Percentiles rank a stretch among this genome's conserved stretches.
Conservation (phyloP, 1,140 invertebrate genomes). For the Apis cerana region DNA sequence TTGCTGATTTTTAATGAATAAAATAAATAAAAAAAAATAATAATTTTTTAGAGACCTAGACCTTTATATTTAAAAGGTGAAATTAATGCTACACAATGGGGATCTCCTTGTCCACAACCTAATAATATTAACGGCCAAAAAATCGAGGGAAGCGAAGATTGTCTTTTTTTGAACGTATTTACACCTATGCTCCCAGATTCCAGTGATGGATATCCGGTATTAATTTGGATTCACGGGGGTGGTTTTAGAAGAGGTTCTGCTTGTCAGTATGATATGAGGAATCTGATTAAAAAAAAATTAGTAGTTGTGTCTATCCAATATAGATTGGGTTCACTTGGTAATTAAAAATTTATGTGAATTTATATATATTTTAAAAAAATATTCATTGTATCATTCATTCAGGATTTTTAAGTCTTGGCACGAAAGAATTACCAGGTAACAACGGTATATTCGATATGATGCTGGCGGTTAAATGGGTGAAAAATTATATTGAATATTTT, state of each 20-base stretch:
- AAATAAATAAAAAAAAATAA: conserved; percentile 18
- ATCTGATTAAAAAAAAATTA: conserved; percentile 84
- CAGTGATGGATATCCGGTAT: conserved; percentile 82
- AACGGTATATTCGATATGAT: conserved; percentile 87
- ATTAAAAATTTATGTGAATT: background rate
- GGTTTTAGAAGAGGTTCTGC: conserved; percentile 85
- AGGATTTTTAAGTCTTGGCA: conserved; percentile 85
- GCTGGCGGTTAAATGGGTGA: conserved; percentile 84
- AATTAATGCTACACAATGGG: conserved; percentile 80
- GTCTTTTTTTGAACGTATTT: conserved; percentile 91
- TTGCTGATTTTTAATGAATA: background rate
- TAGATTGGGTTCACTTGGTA: conserved; percentile 89
- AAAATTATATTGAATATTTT: conserved; percentile 87
- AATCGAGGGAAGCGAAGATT: conserved; percentile 87
- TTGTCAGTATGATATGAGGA: conserved; percentile 83
- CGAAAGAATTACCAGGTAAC: conserved; percentile 86
- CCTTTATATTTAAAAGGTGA: conserved; percentile 81
- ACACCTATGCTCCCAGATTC: conserved; percentile 84
- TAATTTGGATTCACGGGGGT: conserved; percentile 86
- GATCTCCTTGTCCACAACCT: conserved; percentile 83
- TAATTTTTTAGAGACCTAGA: conserved; percentile 79
- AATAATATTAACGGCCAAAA: conserved; percentile 71
- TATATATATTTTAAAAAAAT: no score
- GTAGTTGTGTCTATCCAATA: conserved; percentile 92
- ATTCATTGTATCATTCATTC: background rate